Evolutionary conservation across 35 echinoderm and acorn worm genomes (phyloP), one percentile per base, ranked within the genome.

Genomic region (Apostichopus parvimensis): DNA sequence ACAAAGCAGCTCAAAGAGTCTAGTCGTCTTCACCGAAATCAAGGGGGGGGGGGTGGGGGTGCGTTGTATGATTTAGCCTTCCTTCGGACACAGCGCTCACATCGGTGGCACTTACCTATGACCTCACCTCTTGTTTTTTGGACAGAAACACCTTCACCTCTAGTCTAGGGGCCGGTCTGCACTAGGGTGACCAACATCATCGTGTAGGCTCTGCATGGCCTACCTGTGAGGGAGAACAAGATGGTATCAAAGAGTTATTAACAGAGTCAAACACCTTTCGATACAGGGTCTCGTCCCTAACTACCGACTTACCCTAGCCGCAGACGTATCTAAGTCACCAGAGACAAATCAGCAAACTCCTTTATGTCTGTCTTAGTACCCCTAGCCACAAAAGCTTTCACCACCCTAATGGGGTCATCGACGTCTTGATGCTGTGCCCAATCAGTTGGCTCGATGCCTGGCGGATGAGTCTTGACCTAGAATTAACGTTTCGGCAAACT

Each of bases 1-100:
- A 55, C 73, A 93, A 1, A 93, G 28, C 9, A 93, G 80, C 26
- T 95, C 92, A 85, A 96, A 89, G 8, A 92, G 90, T 10, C 54
- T 15, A 1, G 81, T 92, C 0, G 92, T 96, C 15, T 57, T 23
- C 21, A 96, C 92, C 2, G 57, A 80, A 9, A 92, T 90, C 6
- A 96, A 53, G 6, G 57, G 57, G 0, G 57, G 1, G 26, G 26
- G 0, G 26, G 6, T 53, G 92, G 90, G 11, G 92, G 85, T 56
- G 56, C 21, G 6, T 34, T 22, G 6, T 71, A 18, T 61, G 73
- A 24, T 15, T 21, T 20, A 4, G 71, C 70, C 53, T 90, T 90
- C 14, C 87, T 61, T 26, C 18, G 13, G 6, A n/a, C 7, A 53
- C 87, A 5, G 12, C n/a, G 60, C 15, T 90, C 62, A 60, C 87